Conservation (phyloP, 2,797 vertebrate species). For the Kryptopterus vitreolus region DNA sequence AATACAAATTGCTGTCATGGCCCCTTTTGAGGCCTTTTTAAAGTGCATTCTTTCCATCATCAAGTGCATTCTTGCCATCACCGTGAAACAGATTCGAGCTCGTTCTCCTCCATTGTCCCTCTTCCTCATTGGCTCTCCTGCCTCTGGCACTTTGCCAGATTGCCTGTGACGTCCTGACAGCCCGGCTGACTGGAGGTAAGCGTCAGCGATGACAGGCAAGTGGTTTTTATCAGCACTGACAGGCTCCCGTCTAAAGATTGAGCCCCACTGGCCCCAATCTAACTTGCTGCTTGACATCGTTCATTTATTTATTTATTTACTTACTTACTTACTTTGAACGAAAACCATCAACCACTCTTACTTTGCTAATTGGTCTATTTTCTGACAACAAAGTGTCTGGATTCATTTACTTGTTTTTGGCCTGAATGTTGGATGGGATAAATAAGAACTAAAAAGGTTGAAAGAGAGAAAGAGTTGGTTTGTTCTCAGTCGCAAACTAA, state of each 20-base stretch:
- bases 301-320: slow-evolving; percentile 24
- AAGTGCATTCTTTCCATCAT: slow-evolving; percentile 69
- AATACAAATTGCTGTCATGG: slow-evolving; percentile 69
- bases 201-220: slow-evolving; percentile 74
- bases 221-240: slow-evolving; percentile 77
- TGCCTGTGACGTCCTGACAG: slow-evolving; percentile 75
- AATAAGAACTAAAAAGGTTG: slow-evolving; percentile 71
- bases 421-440: slow-evolving; percentile 72
- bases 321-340: slow-evolving; percentile 45
- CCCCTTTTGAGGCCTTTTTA: slow-evolving; percentile 68
- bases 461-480: slow-evolving; percentile 28
- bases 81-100: slow-evolving; percentile 50
- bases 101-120: slow-evolving; percentile 41
- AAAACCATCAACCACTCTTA: slow-evolving; percentile 58
- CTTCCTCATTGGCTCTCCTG: slow-evolving; percentile 61
- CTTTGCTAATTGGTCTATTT: slow-evolving; percentile 76
- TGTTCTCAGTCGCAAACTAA: slow-evolving; percentile 15
- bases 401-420: slow-evolving; percentile 72
- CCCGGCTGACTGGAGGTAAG: slow-evolving; percentile 74
- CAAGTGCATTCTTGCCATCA: slow-evolving; percentile 71
- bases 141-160: slow-evolving; percentile 75
- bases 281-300: slow-evolving; percentile 58
- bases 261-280: slow-evolving; percentile 54
- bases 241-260: slow-evolving; percentile 77
- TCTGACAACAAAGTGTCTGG: slow-evolving; percentile 72